Base-by-base conservation (phyloP, 1,140 invertebrate genomes). In the Brachionus plicatilis region DNA sequence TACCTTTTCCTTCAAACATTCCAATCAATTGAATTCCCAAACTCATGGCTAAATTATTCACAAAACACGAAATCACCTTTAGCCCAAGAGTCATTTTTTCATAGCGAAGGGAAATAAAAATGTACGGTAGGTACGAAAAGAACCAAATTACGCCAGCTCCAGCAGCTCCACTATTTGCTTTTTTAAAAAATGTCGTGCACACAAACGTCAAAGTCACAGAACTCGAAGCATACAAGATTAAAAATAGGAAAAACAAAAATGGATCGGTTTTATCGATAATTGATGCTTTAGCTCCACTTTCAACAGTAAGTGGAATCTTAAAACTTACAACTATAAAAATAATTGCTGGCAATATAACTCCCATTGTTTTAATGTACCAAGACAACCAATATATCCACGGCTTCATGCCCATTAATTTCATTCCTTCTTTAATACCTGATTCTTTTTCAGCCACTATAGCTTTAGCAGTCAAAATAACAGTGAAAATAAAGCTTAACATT, bases 321-420 rank as follows among this genome's bases (percentile, higher is more conserved):
- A 89, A 85, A 12, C 91, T 86, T 14, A 91, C 79, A 5, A 91
- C 91, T 80, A 92, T 89, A 12, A 93, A 87, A 14, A 90, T 85
- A 7, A 91, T 88, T 1, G 91, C 92, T 84, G 94, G 90, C 1
- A 92, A 85, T 1, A 94, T 88, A 86, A 94, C 93, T 2, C 93
- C 88, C 86, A 94, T 93, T 75, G 93, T 92, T 86, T 94, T 94
- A 24, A 93, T 89, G 87, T 94, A 95, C 94, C 94, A 95, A 1
- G 94, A 94, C 2, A 92, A 88, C 94, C 94, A 95, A 86, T 95
- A 94, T 29, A 95, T 86, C 93, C 93, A 95, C 85, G 92, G 93
- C 17, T 92, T 91, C 11, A 96, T 88, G 2, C 94, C 94, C 94
- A 95, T 95, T 88, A 95, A 94, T 88, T 94, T 94, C 94, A 95